These are phyloP conservation scores for Ceratotherium simum DNA, from an alignment of 2,113 vertebrate species.

Conservation along the genomic window DNA sequence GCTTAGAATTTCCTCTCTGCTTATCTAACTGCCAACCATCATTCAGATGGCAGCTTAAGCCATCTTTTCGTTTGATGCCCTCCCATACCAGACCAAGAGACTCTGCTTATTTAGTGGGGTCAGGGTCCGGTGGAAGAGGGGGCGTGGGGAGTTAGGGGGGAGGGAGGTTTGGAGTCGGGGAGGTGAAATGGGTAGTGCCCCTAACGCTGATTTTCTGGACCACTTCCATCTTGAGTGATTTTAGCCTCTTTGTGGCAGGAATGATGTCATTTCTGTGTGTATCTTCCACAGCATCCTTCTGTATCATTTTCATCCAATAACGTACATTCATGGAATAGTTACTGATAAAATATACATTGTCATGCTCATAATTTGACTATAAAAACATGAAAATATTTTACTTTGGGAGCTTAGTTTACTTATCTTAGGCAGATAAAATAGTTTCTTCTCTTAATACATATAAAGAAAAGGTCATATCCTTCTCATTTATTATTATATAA, in stretches of 20 bases:
- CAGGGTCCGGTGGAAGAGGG: background rate
- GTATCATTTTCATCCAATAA: background rate
- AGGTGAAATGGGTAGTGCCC: background rate
- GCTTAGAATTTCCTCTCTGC: slow-evolving; percentile 4
- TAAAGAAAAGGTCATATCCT: background rate
- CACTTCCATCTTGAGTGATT: background rate
- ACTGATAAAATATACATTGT: background rate
- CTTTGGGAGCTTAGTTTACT: background rate
- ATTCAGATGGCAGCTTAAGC: background rate
- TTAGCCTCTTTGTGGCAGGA: background rate
- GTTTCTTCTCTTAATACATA: background rate
- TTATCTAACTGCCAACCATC: background rate
- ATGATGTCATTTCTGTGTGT: background rate
- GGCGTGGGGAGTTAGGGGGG: too few species aligned
- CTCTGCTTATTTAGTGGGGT: background rate
- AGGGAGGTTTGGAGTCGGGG: too few species aligned
- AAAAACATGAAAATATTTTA: background rate
- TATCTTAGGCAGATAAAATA: background rate
- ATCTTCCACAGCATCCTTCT: background rate
- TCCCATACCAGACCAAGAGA: background rate
- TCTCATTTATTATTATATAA: background rate
- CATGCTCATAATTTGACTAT: background rate
- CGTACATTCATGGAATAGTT: background rate
- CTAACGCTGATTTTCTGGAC: background rate
- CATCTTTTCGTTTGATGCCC: background rate